A percentile compares a stretch with the other conserved stretches of the same genome.
Conservation (phyloP, 2,113 vertebrate species). For the Cryptomyrus ogoouensis region DNA sequence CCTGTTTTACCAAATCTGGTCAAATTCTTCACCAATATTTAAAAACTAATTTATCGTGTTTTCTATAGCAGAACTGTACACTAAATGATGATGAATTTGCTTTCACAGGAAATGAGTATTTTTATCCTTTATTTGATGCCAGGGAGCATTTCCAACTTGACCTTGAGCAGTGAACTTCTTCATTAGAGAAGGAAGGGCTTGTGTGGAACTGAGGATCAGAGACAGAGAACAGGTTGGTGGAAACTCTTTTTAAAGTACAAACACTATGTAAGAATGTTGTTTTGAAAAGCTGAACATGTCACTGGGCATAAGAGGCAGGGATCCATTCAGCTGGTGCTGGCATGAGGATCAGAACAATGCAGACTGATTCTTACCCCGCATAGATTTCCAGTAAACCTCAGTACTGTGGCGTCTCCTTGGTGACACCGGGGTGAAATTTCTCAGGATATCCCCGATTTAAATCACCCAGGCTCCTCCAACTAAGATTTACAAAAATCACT, state of each 20-base stretch:
- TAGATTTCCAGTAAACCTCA: background rate
- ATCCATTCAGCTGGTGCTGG: background rate
- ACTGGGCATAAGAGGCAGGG: background rate
- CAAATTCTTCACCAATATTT: background rate
- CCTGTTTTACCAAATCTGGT: background rate
- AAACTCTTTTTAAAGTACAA: background rate
- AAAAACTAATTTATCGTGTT: background rate
- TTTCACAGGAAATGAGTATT: background rate
- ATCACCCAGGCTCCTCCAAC: background rate
- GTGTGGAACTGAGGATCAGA: background rate
- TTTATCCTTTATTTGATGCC: background rate
- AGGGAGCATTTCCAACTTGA: background rate
- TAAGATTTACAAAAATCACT: background rate
- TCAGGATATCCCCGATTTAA: background rate
- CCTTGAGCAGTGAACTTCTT: background rate
- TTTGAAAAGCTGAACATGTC: background rate
- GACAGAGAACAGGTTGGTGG: background rate
- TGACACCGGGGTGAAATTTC: background rate
- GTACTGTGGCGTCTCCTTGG: background rate
- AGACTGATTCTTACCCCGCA: background rate
- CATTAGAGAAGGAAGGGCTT: background rate
- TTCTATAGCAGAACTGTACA: background rate
- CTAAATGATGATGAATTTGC: background rate
- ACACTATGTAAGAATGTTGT: background rate
- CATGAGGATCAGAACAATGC: background rate